A percentile compares a stretch with the other conserved stretches of the same genome.
Conservation (phyloP, 2,888 invertebrate species). For the Noctua janthina region DNA sequence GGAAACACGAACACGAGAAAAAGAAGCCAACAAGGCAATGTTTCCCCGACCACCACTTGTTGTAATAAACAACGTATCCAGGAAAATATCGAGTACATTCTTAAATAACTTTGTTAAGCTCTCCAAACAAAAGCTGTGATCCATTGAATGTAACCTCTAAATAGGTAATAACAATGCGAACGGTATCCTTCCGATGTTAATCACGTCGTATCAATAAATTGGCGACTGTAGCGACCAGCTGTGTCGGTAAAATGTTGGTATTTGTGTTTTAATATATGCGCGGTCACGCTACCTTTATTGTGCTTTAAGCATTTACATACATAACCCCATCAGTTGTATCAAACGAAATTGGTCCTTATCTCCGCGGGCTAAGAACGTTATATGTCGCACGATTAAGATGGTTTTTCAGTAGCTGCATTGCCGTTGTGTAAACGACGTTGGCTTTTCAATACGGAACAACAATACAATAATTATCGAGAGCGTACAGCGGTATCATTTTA, state of each 20-base stretch:
- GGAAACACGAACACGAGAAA: not conserved
- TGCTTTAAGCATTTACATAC: slow-evolving; percentile 74
- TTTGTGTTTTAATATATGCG: slow-evolving; percentile 77
- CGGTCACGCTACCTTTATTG: slow-evolving; percentile 80
- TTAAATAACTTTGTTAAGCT: slow-evolving; percentile 37
- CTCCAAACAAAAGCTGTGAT: slow-evolving; percentile 47
- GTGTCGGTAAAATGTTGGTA: slow-evolving; percentile 73
- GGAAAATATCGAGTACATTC: slow-evolving; percentile 41
- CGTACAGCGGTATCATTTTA: slow-evolving; percentile 64
- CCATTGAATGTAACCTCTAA: slow-evolving; percentile 66
- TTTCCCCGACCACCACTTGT: slow-evolving; percentile 20
- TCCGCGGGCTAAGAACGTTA: slow-evolving; percentile 47
- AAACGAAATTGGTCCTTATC: slow-evolving; percentile 61
- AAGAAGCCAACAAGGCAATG: slow-evolving; percentile 14
- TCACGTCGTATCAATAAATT: slow-evolving; percentile 79
- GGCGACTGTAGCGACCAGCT: slow-evolving; percentile 73
- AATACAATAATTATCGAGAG: slow-evolving; percentile 74
- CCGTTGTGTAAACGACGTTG: slow-evolving; percentile 72
- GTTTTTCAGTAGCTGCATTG: slow-evolving; percentile 72
- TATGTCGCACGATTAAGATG: slow-evolving; percentile 43
- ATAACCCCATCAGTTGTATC: slow-evolving; percentile 34
- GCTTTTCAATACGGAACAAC: slow-evolving; percentile 75
- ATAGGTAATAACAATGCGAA: slow-evolving; percentile 66
- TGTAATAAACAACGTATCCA: slow-evolving; percentile 27
- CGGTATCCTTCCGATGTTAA: slow-evolving; percentile 69